Base-by-base conservation (phyloP, 1,140 invertebrate genomes). In the Zaprionus nigranus region DNA sequence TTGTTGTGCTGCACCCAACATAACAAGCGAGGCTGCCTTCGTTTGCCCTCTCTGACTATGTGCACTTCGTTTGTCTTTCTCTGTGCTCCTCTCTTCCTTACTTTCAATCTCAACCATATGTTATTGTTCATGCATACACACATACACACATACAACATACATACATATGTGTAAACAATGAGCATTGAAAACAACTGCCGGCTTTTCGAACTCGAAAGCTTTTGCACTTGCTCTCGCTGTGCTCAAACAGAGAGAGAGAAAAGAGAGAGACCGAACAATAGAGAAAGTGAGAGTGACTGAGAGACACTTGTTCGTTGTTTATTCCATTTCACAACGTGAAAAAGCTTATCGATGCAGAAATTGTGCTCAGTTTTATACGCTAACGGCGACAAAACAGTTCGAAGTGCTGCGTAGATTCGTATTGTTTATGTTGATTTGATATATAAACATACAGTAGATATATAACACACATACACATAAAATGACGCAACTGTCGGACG, bases 401-500 rank as follows among this genome's bases (percentile, higher is more conserved):
- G 65, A 28, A 17, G 24, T 15, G 4, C 7, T 53, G 24, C 43
- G 43, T 51, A 1, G 12, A 13, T 38, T 17, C 3, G 22, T 20
- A 9, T 38, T 15, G 15, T n/a, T 34, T 2, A 36, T 26, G 1
- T 38, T 9, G 5, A 34, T 34, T 34, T 34, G 30, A 34, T 11
- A 11, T 34, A 34, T 11, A 30, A 30, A 30, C 20, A n/a, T n/a
- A n/a, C n/a, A n/a, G n/a, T n/a, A n/a, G n/a, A n/a, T 30, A 0
- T 3, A 34, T 34, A 34, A 34, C 11, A 30, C 0, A 30, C 11
- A 30, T 30, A 34, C 30, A 34, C 30, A 34, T 24, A 75, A 58
- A 54, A 88, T 88, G 84, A 74, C 84, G 30, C 81, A 84, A 28
- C 26, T 88, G 68, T 88, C 84, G 22, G 84, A 88, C 17, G 81